Percentiles rank a stretch among this genome's conserved stretches.
Evolutionary conservation across 2,113 vertebrate genomes (phyloP).

Genomic region (Eulemur macaco): DNA sequence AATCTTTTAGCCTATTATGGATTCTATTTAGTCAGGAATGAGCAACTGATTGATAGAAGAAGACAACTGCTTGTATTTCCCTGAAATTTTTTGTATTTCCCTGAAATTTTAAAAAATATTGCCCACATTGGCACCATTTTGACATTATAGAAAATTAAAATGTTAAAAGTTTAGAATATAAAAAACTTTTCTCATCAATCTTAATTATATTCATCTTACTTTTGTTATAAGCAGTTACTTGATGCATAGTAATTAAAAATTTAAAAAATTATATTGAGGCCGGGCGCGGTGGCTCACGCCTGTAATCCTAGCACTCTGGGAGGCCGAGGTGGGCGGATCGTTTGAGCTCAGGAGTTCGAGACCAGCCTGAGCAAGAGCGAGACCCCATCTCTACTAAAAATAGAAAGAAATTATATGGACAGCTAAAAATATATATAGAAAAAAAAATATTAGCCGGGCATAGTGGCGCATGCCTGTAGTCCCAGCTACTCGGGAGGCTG

Average conservation of each 20-base stretch:
- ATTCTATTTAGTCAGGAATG: conserved; percentile 3
- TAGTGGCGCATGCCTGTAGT: no score
- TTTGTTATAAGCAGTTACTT: neutral
- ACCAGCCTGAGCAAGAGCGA: no score
- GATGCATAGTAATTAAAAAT: neutral
- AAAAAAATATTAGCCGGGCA: no score
- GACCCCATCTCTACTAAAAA: no score
- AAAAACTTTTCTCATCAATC: neutral
- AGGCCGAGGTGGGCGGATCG: no score
- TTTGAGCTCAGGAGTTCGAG: no score
- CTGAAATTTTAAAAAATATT: conserved; percentile 9
- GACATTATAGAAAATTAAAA: neutral
- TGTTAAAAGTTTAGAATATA: neutral
- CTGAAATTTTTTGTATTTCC: neutral
- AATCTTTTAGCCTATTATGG: neutral
- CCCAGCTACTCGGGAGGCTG: no score
- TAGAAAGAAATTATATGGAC: no score
- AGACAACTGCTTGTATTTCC: neutral
- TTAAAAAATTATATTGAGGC: neutral
- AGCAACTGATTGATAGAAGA: neutral
- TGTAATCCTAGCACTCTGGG: no score
- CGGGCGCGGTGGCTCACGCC: no score
- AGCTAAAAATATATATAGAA: no score
- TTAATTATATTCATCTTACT: neutral
- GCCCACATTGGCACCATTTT: neutral